Evolutionary conservation across 2,797 vertebrate species (phyloP), one percentile per base, ranked within the genome.

Genomic region (Presbytis comata): DNA sequence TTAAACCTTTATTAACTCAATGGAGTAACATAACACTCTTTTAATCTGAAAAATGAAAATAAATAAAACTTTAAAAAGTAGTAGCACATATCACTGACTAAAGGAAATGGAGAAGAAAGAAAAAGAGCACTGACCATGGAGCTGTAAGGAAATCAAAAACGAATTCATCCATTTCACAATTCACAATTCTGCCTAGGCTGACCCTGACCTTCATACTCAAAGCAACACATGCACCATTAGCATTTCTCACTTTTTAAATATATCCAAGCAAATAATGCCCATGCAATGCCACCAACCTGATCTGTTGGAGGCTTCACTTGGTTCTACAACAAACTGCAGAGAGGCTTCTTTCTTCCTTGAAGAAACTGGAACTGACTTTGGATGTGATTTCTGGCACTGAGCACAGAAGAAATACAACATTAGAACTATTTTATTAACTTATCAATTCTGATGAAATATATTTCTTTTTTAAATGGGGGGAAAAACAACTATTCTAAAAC

Each of bases 241-340:
- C 50, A 74, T 46, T 84, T 89, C 21, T 82, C 61, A 80, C 33
- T 84, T 88, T 72, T 80, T 78, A 81, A 84, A 61, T 41, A 41
- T 11, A 67, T 41, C 4, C 9, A 89, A 33, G 44, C 48, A 96
- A 92, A 72, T 55, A 92, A 83, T 24, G 61, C 81, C 55, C 88
- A 13, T 16, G 57, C 57, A 0, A 78, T 5, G 1, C 4, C 48
- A 98, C 98, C 36, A 92, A 99, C 99, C 99, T 99, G 91, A 96
- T 84, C 26, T 86, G 72, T 3, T 95, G 46, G 75, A 76, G 85
- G 50, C 1, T 93, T 92, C 67, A 10, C 24, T 39, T 8, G 33
- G 13, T 46, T 97, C 95, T 61, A 48, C 6, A 82, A 11, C 0
- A 19, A 89, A 41, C 17, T 82, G 92, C 72, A 79, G 12, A 85